phyloP scores from a whole-genome alignment of 2,113 vertebrate species.

The Pseudorasbora parva region DNA sequence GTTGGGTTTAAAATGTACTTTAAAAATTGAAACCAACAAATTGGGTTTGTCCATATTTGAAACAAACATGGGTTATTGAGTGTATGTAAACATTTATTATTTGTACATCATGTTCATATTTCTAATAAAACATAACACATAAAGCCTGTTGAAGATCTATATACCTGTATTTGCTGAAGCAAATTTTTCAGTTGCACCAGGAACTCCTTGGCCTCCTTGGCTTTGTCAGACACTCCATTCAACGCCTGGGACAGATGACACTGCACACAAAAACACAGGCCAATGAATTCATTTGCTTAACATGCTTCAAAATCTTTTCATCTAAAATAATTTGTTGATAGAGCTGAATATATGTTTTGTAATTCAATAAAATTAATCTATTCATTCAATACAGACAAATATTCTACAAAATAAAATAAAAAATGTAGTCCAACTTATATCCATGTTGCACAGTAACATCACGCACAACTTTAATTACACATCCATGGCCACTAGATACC shows the following conservation, averaged over 20 bases:
- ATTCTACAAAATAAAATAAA: too few relatives aligned
- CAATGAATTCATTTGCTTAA: slow-evolving; percentile 56
- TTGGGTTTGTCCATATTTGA: too few relatives aligned
- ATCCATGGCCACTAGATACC: not conserved
- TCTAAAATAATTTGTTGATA: not conserved
- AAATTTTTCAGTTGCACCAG: slow-evolving; percentile 95
- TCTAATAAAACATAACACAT: not conserved
- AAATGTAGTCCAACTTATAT: not conserved
- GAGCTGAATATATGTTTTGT: not conserved
- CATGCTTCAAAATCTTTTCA: not conserved
- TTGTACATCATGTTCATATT: not conserved
- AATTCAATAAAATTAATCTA: not conserved
- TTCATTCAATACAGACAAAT: too few relatives aligned
- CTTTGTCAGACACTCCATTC: slow-evolving; percentile 95
- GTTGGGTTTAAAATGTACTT: too few relatives aligned
- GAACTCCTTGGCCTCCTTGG: slow-evolving; percentile 98
- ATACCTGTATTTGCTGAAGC: slow-evolving; percentile 96
- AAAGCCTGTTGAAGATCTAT: not conserved
- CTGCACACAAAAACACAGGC: slow-evolving; percentile 72
- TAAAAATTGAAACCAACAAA: too few relatives aligned
- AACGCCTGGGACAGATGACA: slow-evolving; percentile 95
- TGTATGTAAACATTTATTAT: not conserved
- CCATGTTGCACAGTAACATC: not conserved
- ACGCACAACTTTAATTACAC: not conserved
- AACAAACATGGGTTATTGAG: too few relatives aligned